Percentiles rank a stretch among this genome's conserved stretches.
These are phyloP conservation scores for Atherinomorus stipes DNA, from an alignment of 2,113 vertebrate species.

Conservation along the genomic window DNA sequence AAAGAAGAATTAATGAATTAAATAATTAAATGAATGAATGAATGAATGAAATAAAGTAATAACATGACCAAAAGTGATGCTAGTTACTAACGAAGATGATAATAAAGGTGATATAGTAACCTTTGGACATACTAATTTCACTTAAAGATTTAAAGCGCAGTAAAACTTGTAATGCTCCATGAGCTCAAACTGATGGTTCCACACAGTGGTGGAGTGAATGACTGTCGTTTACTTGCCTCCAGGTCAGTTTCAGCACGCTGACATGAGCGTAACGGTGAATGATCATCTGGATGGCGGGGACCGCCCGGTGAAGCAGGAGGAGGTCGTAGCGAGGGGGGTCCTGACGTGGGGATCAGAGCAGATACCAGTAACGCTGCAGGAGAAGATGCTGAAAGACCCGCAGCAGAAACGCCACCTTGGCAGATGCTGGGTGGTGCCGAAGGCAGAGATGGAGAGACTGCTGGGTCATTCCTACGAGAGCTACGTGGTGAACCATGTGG, in stretches of 20 bases:
- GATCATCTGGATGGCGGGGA: slow-evolving; percentile 1
- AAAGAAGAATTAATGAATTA: too few species aligned
- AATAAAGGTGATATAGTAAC: too few species aligned
- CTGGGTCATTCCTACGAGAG: slow-evolving; percentile 81
- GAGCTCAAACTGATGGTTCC: too few species aligned
- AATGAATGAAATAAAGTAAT: too few species aligned
- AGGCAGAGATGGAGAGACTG: slow-evolving; percentile 77
- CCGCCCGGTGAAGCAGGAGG: slow-evolving; percentile 37
- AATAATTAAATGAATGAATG: too few species aligned
- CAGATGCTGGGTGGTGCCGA: slow-evolving; percentile 86
- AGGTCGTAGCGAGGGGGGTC: slow-evolving; percentile 40
- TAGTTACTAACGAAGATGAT: too few species aligned
- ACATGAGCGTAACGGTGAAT: slow-evolving; percentile 69
- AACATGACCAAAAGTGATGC: too few species aligned
- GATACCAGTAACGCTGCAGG: slow-evolving; percentile 77
- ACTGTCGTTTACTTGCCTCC: slow-evolving; percentile 16
- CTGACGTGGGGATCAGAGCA: slow-evolving; percentile 70
- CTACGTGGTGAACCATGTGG: slow-evolving; percentile 79
- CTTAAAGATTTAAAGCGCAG: too few species aligned
- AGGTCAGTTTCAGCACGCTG: slow-evolving; percentile 86
- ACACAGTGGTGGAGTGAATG: neutral
- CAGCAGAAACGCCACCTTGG: slow-evolving; percentile 69
- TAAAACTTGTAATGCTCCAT: too few species aligned
- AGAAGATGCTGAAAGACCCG: slow-evolving; percentile 84
- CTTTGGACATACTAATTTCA: too few species aligned